Base-by-base conservation (phyloP, 2,113 vertebrate genomes). In the Hoplias malabaricus region DNA sequence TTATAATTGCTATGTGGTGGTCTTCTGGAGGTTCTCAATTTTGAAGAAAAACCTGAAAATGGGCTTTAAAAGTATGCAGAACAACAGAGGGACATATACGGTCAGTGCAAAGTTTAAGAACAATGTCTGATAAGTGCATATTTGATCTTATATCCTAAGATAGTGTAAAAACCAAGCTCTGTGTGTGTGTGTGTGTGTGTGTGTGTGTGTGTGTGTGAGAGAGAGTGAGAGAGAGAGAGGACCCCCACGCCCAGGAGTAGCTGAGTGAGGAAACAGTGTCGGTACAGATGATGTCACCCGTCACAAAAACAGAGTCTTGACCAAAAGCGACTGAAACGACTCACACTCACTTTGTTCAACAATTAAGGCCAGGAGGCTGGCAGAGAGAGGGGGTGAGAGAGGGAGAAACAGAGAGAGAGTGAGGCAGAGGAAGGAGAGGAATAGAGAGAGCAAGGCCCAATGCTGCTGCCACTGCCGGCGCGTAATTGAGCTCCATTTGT, bases 401-500 rank as follows among this genome's bases (percentile, higher is more conserved):
- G 71, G 9, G 50, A 33, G 50, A 66, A 36, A 50, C 29, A 33
- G n/a, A 11, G 63, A 11, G 34, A 23, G 62, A 40, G 62, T 33
- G 43, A 21, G 48, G 8, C 16, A n/a, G 62, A 59, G 62, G 67
- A 36, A 14, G n/a, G 62, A 48, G 71, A 66, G 67, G 53, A 42
- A 34, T 19, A 33, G 38, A 19, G 61, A 77, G 75, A 34, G 43
- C 11, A 1, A 2, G 21, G 43, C 10, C 63, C 48, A 53, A 34
- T n/a, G 78, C 66, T 83, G 81, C 59, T 23, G 56, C 73, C 61
- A 66, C n/a, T 69, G 75, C 75, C 66, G 78, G 75, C 82, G 75
- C 82, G 83, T 89, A 88, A 89, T 86, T 87, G 87, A 77, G 62
- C 81, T 70, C 81, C 87, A 83, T 91, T 89, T 88, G 86, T 84